Percentiles rank a stretch among this genome's conserved stretches.
Conservation (phyloP, 2,113 vertebrate genomes). For the Dunckerocampus dactyliophorus region DNA sequence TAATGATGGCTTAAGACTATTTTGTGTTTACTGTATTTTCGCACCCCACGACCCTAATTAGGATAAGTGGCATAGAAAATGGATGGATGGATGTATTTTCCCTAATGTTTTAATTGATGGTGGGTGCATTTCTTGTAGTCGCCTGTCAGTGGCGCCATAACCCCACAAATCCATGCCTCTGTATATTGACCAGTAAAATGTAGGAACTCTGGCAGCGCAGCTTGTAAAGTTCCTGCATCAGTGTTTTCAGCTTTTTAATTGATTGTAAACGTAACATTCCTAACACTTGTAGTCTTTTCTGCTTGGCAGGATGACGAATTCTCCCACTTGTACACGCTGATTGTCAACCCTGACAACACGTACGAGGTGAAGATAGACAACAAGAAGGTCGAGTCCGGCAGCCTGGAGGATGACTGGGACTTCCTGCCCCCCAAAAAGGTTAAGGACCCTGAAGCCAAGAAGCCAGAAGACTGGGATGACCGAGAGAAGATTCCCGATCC, state of each 20-base stretch:
- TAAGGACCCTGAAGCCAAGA: constrained; percentile 78
- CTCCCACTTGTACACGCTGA: constrained; percentile 79
- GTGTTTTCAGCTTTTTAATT: no score
- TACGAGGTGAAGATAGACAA: constrained; percentile 88
- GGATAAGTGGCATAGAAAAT: no score
- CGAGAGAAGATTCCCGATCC: constrained; percentile 77
- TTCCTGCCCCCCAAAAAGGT: constrained; percentile 79
- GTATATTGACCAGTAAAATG: background rate
- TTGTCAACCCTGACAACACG: constrained; percentile 79
- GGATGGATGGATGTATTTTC: no score
- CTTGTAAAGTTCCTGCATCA: no score
- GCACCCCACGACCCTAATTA: no score
- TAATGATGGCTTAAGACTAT: no score
- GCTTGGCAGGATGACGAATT: constrained; percentile 78
- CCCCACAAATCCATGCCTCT: background rate
- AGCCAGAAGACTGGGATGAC: constrained; percentile 84
- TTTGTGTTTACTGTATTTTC: no score
- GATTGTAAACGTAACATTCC: no score
- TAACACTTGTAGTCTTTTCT: background rate
- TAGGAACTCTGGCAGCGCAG: no score
- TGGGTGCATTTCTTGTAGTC: background rate
- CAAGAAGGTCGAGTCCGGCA: constrained; percentile 77
- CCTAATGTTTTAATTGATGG: no score
- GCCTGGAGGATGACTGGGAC: constrained; percentile 81
- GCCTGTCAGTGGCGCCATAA: background rate